Evolutionary conservation across 2,113 vertebrate genomes (phyloP).

Genomic region (Alethe castanea): DNA sequence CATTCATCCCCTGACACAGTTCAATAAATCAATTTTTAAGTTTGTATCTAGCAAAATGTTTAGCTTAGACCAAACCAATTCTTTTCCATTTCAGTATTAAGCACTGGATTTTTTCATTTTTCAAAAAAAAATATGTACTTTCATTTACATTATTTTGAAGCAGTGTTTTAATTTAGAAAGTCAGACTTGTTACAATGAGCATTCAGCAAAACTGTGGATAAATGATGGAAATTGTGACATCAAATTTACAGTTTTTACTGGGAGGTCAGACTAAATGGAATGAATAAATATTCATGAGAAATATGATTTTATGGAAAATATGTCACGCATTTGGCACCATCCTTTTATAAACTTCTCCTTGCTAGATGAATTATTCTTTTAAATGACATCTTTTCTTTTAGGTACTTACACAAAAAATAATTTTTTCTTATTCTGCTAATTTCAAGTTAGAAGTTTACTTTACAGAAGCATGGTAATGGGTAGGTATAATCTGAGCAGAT

Average conservation of each 20-base stretch:
- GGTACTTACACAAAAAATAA: background rate
- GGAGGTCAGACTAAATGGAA: background rate
- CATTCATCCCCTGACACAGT: background rate
- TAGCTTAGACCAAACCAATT: background rate
- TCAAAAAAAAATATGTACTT: background rate
- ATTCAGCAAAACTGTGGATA: background rate
- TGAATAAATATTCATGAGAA: background rate
- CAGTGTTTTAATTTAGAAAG: background rate
- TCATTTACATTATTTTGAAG: background rate
- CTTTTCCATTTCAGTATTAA: background rate
- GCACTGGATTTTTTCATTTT: background rate
- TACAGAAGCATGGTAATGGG: background rate
- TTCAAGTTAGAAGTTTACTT: background rate
- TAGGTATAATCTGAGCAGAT: background rate
- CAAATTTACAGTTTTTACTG: background rate
- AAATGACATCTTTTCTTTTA: background rate
- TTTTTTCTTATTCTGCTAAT: background rate
- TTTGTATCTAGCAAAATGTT: background rate
- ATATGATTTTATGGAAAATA: background rate
- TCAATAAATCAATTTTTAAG: background rate
- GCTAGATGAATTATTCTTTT: background rate
- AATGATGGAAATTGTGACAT: background rate
- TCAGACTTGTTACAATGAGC: background rate
- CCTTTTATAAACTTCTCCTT: background rate
- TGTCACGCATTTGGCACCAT: background rate